These are phyloP conservation scores for Metalampra italica DNA, from an alignment of 2,888 invertebrate genomes.

Conservation along the genomic window DNA sequence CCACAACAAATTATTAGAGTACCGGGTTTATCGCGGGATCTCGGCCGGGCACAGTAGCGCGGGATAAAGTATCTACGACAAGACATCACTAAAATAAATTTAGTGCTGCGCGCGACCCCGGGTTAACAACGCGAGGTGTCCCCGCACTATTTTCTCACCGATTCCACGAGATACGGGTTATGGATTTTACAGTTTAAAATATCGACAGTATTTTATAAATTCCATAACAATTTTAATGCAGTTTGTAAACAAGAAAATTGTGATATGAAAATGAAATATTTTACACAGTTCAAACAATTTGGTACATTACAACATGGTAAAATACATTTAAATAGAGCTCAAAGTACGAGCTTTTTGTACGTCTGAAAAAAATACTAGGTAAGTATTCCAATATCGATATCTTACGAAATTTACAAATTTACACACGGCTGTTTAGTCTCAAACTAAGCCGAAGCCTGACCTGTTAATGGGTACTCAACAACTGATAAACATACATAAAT, in stretches of 20 bases:
- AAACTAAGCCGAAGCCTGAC: no score
- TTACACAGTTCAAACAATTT: no score
- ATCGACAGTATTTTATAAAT: background rate
- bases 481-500: no score
- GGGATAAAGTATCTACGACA: conserved; percentile 56
- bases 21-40: conserved; percentile 47
- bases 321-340: no score
- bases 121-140: conserved; percentile 58
- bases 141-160: conserved; percentile 58
- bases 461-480: no score
- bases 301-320: no score
- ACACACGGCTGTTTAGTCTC: no score
- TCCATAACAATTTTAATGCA: background rate
- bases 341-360: no score
- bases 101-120: conserved; percentile 50
- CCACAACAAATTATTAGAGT: conserved; percentile 53
- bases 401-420: no score
- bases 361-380: no score
- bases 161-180: conserved; percentile 42
- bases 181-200: conserved; percentile 23
- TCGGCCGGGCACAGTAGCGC: conserved; percentile 52
- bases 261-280: no score
- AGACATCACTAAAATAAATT: conserved; percentile 67
- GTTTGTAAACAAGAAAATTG: background rate
- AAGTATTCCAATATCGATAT: no score